phyloP scores from a whole-genome alignment of 1,140 invertebrate species.

The Hypothenemus hampei region DNA sequence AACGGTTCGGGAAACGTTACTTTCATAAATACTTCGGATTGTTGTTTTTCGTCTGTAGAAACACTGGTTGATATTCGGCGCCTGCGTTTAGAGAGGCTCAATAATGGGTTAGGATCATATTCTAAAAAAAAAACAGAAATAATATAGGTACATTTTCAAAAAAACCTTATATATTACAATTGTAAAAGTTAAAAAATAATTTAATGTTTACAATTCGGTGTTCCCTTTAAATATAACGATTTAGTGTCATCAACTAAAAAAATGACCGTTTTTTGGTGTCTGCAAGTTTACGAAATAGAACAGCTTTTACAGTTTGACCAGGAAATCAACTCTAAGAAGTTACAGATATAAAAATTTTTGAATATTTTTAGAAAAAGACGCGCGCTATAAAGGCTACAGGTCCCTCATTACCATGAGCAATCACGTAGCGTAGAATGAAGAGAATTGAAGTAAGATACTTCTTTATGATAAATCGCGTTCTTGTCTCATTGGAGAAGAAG shows the following conservation, averaged over 20 bases:
- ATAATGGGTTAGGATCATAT: slow-evolving; percentile 74
- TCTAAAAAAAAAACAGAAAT: slow-evolving; percentile 51
- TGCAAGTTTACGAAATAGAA: background rate
- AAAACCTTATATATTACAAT: too few relatives aligned
- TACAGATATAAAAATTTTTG: background rate
- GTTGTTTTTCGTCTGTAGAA: slow-evolving; percentile 53
- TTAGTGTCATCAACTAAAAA: too few relatives aligned
- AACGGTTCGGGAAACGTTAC: background rate
- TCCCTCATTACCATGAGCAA: too few relatives aligned
- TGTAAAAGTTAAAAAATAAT: too few relatives aligned
- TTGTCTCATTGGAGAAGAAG: too few relatives aligned
- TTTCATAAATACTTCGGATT: slow-evolving; percentile 36
- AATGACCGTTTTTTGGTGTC: background rate
- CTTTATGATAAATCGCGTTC: too few relatives aligned
- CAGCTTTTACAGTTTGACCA: background rate
- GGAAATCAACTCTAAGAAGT: background rate
- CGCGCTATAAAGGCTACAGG: too few relatives aligned
- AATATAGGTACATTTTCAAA: background rate
- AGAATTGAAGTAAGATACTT: too few relatives aligned
- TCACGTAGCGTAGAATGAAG: too few relatives aligned
- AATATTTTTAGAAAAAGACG: background rate
- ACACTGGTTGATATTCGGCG: slow-evolving; percentile 56
- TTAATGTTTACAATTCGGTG: too few relatives aligned
- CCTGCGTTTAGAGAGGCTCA: slow-evolving; percentile 68
- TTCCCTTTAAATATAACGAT: too few relatives aligned